Percentiles rank a stretch among this genome's conserved stretches.
These are phyloP conservation scores for Scaptomyza hsui DNA, from an alignment of 1,140 invertebrate genomes.

Conservation along the genomic window DNA sequence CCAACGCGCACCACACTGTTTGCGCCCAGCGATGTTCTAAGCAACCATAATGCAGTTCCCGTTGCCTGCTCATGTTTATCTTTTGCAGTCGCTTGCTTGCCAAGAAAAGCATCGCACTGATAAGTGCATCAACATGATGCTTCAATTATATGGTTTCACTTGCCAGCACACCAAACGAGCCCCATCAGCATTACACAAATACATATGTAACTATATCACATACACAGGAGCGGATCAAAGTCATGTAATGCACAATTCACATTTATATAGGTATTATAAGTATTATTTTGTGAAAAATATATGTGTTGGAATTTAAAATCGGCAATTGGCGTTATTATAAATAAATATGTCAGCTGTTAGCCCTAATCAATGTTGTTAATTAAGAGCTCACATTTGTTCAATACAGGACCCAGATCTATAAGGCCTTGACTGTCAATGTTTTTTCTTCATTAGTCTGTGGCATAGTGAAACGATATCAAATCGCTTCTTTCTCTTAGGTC, in stretches of 20 bases:
- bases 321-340: no score
- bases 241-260: neutral
- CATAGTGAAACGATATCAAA: neutral
- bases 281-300: no score
- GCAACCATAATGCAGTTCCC: conserved; percentile 47
- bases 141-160: conserved; percentile 75
- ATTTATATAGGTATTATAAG: neutral
- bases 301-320: no score
- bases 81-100: conserved; percentile 61
- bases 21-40: conserved; percentile 17
- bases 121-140: conserved; percentile 78
- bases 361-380: no score
- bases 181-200: conserved; percentile 69
- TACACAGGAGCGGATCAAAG: conserved; percentile 27
- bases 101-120: conserved; percentile 53
- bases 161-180: conserved; percentile 49
- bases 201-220: neutral
- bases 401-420: no score
- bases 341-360: no score
- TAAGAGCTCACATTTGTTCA: neutral
- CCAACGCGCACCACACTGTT: conserved; percentile 3
- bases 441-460: neutral
- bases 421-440: no score
- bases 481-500: conserved; percentile 7
- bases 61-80: conserved; percentile 72